These are phyloP conservation scores for Pegoplata infirma DNA, from an alignment of 2,888 invertebrate species.

Conservation along the genomic window DNA sequence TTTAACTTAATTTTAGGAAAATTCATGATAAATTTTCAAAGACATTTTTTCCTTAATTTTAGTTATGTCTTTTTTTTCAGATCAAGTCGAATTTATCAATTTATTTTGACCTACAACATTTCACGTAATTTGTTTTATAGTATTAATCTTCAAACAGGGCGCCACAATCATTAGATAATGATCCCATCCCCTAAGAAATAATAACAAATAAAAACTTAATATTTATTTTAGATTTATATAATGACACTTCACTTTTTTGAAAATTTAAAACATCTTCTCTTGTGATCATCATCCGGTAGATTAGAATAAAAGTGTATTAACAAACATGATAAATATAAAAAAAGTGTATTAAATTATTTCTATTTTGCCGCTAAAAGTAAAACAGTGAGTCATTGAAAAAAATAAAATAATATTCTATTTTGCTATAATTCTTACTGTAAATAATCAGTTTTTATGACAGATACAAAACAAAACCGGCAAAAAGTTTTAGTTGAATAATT, in stretches of 20 bases:
- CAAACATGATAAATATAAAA: not conserved
- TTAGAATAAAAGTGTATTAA: not conserved
- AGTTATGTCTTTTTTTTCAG: too few relatives aligned
- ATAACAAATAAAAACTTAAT: too few relatives aligned
- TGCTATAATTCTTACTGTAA: constrained; percentile 16
- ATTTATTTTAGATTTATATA: not conserved
- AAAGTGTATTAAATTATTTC: not conserved
- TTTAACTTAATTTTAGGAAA: too few relatives aligned
- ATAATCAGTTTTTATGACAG: constrained; percentile 13
- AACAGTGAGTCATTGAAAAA: constrained; percentile 26
- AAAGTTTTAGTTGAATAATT: not conserved
- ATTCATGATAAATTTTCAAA: too few relatives aligned
- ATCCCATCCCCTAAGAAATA: too few relatives aligned
- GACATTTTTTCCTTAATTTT: too few relatives aligned
- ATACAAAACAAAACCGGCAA: constrained; percentile 22
- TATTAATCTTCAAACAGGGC: too few relatives aligned
- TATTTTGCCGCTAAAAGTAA: not conserved
- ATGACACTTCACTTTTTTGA: not conserved
- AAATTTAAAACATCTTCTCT: not conserved
- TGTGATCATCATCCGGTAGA: not conserved
- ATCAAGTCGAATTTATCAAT: too few relatives aligned
- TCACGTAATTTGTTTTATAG: too few relatives aligned
- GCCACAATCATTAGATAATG: too few relatives aligned
- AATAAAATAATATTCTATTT: constrained; percentile 5
- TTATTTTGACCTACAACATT: too few relatives aligned